Base-by-base conservation (phyloP, 2,797 vertebrate genomes). In the Clamator glandarius region DNA sequence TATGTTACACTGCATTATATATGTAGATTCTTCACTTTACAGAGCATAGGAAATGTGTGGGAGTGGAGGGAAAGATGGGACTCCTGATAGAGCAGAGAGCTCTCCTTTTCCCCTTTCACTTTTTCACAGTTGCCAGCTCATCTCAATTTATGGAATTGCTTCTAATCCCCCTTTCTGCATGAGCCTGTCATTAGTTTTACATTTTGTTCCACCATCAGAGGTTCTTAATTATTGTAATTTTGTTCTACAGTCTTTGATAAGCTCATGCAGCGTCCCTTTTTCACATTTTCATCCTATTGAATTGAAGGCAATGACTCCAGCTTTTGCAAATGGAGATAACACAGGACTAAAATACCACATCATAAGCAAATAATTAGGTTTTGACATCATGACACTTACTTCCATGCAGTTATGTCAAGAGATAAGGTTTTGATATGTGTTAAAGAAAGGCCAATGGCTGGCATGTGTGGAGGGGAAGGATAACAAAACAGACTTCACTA, bases 201-300 rank as follows among this genome's bases (percentile, higher is more conserved):
- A 55, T 31, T 77, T 90, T 28, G 8, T 68, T 79, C 79, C 58
- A 89, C 67, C 48, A 69, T 55, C 36, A 51, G 13, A 54, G 29
- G 31, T 31, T 83, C 46, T 89, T 92, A 93, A 91, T 89, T 83
- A 87, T 41, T 23, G n/a, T 67, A 50, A 14, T 90, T 88, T 87
- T 83, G 11, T 90, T 80, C 55, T 35, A 12, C 20, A 23, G 68
- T 73, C 70, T 76, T 59, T 72, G 39, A 55, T 51, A 89, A 80
- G 82, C n/a, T 87, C 16, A 68, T 16, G 5, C 14, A 87, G 31
- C 36, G 8, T 78, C 69, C 29, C 15, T 18, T 87, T 75, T 74
- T 36, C 64, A 41, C 0, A 2, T 62, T 92, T 90, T 41, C 3
- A 1, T 68, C 46, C n/a, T 62, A 28, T 1, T 84, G 70, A 89